A percentile compares a stretch with the other conserved stretches of the same genome.
These are phyloP conservation scores for Alethe castanea DNA, from an alignment of 2,113 vertebrate species.

Conservation along the genomic window DNA sequence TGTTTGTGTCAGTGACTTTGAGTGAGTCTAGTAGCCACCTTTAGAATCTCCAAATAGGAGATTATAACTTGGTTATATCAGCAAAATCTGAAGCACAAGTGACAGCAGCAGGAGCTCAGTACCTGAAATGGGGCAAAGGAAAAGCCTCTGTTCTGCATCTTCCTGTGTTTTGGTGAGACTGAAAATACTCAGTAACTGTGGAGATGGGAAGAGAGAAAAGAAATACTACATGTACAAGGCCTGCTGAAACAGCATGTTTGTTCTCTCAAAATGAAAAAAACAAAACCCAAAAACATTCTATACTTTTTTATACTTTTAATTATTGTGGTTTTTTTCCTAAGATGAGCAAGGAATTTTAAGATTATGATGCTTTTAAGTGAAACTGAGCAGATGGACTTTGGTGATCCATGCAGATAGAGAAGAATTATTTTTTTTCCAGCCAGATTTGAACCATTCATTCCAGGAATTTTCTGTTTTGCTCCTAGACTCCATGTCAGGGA, in stretches of 20 bases:
- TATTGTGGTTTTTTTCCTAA: neutral
- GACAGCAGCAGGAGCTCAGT: neutral
- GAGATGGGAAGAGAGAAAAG: neutral
- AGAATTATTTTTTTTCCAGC: neutral
- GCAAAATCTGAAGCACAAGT: neutral
- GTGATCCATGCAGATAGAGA: neutral
- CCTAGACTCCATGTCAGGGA: neutral
- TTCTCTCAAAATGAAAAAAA: neutral
- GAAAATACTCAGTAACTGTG: neutral
- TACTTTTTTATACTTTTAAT: neutral
- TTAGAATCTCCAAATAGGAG: neutral
- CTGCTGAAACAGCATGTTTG: neutral
- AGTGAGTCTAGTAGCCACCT: neutral
- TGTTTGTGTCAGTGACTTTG: neutral
- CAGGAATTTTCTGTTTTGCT: neutral
- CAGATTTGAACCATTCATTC: neutral
- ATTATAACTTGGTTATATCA: neutral
- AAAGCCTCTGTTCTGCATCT: neutral
- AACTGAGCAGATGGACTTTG: neutral
- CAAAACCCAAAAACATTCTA: neutral
- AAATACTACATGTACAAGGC: neutral
- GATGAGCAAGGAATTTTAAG: neutral
- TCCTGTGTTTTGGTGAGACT: neutral
- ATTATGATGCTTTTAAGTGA: neutral
- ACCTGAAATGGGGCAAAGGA: neutral